Percentiles rank a stretch among this genome's conserved stretches.
phyloP scores from a whole-genome alignment of 2,888 invertebrate species.

The Acanthosoma haemorrhoidale region DNA sequence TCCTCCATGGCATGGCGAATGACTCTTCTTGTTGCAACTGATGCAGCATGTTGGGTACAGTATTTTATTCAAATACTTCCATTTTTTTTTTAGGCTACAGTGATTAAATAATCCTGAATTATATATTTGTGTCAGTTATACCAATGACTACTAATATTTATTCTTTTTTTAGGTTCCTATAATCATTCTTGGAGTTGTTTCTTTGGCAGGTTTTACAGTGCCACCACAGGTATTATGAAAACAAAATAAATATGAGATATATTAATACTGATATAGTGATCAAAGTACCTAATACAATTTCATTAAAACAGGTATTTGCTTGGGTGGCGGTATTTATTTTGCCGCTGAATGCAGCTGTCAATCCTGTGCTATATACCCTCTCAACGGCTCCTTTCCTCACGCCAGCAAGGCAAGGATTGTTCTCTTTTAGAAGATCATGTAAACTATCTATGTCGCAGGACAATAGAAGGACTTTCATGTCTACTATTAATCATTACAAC shows the following conservation, averaged over 20 bases:
- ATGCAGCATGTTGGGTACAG: constrained; percentile 51
- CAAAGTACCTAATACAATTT: not conserved
- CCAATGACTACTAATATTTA: not conserved
- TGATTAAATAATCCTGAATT: too few species aligned
- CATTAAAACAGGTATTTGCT: constrained; percentile 45
- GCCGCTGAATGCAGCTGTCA: constrained; percentile 51
- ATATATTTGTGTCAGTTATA: not conserved
- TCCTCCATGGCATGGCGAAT: constrained; percentile 50
- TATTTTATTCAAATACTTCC: not conserved
- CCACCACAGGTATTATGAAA: constrained; percentile 46
- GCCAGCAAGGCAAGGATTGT: constrained; percentile 38
- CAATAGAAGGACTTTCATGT: constrained; percentile 34
- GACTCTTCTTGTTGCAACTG: constrained; percentile 51
- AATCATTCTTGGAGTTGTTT: constrained; percentile 49
- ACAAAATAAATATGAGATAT: too few species aligned
- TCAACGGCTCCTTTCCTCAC: constrained; percentile 45
- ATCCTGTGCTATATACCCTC: constrained; percentile 51
- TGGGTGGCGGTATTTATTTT: constrained; percentile 53
- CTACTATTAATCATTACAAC: constrained; percentile 32
- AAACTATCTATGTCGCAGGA: constrained; percentile 38
- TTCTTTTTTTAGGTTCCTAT: constrained; percentile 45
- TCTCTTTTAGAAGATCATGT: constrained; percentile 38
- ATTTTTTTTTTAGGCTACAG: too few species aligned
- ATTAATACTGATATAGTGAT: too few species aligned
- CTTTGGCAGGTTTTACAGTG: constrained; percentile 48